Percentiles rank a stretch among this genome's conserved stretches.
phyloP scores from a whole-genome alignment of 2,797 vertebrate genomes.

The Eupleurogrammus muticus region DNA sequence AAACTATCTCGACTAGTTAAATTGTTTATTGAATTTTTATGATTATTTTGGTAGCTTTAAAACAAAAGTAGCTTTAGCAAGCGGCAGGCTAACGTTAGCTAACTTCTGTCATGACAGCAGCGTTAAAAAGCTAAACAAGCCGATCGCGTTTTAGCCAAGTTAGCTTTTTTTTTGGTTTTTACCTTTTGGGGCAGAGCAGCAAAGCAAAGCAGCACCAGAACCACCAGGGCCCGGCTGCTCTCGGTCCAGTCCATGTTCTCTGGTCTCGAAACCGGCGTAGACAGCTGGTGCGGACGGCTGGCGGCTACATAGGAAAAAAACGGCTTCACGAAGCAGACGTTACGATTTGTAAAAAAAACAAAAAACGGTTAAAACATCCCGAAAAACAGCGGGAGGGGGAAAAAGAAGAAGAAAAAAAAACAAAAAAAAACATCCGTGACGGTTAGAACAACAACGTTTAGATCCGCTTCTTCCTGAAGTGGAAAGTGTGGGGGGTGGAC shows the following conservation, averaged over 20 bases:
- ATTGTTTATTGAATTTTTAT: too few species aligned
- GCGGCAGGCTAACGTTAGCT: slow-evolving; percentile 43
- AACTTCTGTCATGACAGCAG: not conserved
- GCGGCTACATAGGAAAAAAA: slow-evolving; percentile 73
- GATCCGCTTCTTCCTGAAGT: slow-evolving; percentile 77
- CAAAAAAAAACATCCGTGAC: too few species aligned
- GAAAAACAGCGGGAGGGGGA: not conserved
- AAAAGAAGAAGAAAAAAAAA: too few species aligned
- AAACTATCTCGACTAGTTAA: not conserved
- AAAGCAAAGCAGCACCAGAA: slow-evolving; percentile 74
- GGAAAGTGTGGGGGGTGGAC: slow-evolving; percentile 72
- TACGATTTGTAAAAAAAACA: not conserved
- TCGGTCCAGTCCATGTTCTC: slow-evolving; percentile 80
- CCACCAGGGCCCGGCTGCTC: slow-evolving; percentile 79
- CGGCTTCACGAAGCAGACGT: slow-evolving; percentile 5
- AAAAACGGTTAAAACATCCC: slow-evolving; percentile 15
- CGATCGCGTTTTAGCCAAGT: slow-evolving; percentile 42
- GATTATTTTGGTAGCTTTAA: too few species aligned
- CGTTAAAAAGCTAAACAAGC: too few species aligned
- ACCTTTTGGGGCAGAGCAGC: slow-evolving; percentile 76
- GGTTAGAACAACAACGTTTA: slow-evolving; percentile 10
- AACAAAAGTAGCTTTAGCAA: slow-evolving; percentile 15
- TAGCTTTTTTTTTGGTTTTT: slow-evolving; percentile 70
- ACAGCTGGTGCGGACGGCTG: slow-evolving; percentile 37
- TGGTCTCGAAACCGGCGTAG: slow-evolving; percentile 61